Evolutionary conservation across 2,113 vertebrate genomes (phyloP).

Genomic region (Oncorhynchus masou): DNA sequence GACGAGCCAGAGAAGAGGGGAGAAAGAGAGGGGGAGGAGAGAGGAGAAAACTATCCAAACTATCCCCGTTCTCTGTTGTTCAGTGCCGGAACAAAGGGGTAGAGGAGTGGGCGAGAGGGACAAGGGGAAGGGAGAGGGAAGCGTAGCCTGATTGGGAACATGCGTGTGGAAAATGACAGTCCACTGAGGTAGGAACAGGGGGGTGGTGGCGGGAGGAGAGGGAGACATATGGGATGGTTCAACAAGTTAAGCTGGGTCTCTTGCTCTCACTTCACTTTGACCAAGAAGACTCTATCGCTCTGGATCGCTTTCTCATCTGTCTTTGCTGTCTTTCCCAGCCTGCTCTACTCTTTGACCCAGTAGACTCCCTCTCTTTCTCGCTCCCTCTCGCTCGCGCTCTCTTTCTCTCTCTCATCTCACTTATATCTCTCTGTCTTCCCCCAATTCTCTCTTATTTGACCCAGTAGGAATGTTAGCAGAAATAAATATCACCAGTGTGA

Average conservation of each 20-base stretch:
- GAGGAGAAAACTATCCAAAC: not conserved
- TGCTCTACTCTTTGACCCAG: not conserved
- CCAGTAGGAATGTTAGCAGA: constrained; percentile 19
- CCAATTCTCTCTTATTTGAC: too few species aligned
- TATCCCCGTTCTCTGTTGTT: not conserved
- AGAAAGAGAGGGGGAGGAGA: constrained; percentile 2
- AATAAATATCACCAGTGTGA: constrained; percentile 19
- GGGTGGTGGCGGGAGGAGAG: not conserved
- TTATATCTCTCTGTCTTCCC: not conserved
- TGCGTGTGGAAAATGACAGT: constrained; percentile 15
- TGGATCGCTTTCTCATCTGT: not conserved
- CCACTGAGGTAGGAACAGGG: too few species aligned
- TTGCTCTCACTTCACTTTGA: not conserved
- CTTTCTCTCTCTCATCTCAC: not conserved
- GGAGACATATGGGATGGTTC: not conserved
- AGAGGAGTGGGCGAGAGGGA: not conserved
- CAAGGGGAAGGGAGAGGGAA: not conserved
- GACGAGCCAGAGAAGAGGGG: not conserved
- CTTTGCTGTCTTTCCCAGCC: not conserved
- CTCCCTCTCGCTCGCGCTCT: too few species aligned
- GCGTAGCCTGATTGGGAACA: not conserved
- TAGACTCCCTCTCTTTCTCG: not conserved
- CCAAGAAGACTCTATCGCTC: not conserved
- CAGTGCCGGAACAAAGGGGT: not conserved
- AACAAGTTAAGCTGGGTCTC: not conserved